Percentiles rank a stretch among this genome's conserved stretches.
Conservation (phyloP, 2,888 invertebrate genomes). For the Cryptophagus acutangulus region DNA sequence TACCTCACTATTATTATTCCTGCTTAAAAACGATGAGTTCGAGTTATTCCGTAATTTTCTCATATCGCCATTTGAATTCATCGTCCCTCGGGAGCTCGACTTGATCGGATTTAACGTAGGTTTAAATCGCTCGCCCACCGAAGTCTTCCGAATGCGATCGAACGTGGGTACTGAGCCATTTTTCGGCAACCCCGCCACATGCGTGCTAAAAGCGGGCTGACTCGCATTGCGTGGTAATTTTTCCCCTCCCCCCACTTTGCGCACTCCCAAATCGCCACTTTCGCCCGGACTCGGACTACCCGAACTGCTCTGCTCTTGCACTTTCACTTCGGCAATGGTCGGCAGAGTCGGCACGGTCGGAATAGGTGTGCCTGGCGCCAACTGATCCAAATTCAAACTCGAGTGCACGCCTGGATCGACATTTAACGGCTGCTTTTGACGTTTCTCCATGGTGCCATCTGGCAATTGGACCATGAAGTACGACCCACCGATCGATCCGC, state of each 20-base stretch:
- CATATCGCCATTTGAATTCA: conserved; percentile 73
- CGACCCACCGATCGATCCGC: conserved; percentile 69
- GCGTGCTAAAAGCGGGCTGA: conserved; percentile 76
- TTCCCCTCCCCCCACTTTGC: conserved; percentile 47
- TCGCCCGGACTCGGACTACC: conserved; percentile 47
- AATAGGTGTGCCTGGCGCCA: conserved; percentile 69
- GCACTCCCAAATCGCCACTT: conserved; percentile 32
- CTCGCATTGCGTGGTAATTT: conserved; percentile 78
- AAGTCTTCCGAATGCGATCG: conserved; percentile 78
- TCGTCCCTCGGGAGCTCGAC: conserved; percentile 69
- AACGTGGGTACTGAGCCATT: conserved; percentile 89
- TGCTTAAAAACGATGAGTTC: conserved; percentile 55
- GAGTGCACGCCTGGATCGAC: conserved; percentile 93
- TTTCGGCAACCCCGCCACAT: conserved; percentile 62
- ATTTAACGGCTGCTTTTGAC: conserved; percentile 85
- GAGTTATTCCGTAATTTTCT: conserved; percentile 55
- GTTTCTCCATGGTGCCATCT: conserved; percentile 85
- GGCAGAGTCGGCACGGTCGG: conserved; percentile 83
- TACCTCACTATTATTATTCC: conserved; percentile 57
- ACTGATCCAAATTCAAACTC: conserved; percentile 80
- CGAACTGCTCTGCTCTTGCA: conserved; percentile 57
- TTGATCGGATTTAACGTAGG: conserved; percentile 79
- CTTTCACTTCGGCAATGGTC: conserved; percentile 81
- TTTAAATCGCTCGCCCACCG: conserved; percentile 77
- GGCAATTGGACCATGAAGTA: conserved; percentile 70